Base-by-base conservation (phyloP, 2,113 vertebrate species). In the Tetrax tetrax region DNA sequence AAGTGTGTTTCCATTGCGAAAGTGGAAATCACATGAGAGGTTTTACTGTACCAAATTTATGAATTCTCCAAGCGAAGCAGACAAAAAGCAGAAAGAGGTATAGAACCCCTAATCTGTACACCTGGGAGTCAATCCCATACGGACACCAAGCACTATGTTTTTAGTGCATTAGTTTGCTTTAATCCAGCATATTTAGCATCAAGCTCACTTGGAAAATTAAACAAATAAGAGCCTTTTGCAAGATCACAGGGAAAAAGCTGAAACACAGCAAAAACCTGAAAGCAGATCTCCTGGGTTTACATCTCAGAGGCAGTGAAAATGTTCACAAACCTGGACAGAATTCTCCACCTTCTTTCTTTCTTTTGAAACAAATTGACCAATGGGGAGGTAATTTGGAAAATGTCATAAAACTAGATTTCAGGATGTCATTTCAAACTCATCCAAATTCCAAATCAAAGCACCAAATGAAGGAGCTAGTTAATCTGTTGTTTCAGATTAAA, bases 21-120 rank as follows among this genome's bases (percentile, higher is more conserved):
- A 51, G 74, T 24, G 69, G 45, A 50, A 16, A 81, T n/a, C 37
- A 35, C 0, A 31, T 3, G 1, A 41, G 35, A 53, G 19, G 17
- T 41, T 91, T 60, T 24, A 6, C n/a, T 7, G 5, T 2, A 2
- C 6, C 2, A 0, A 61, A 33, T 61, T 23, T 6, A 18, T 8
- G 4, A 57, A 11, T 45, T 65, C 5, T 17, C 41, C 10, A 23
- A n/a, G 12, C 14, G 33, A 9, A 66, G 51, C 19, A 71, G 74
- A 20, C 2, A 53, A 85, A 87, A 85, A 16, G 3, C 33, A 63
- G 35, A 19, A 48, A 28, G 38, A 16, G 24, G 13, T n/a, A 14
- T 20, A 6, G 35, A 25, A 33, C 38, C 41, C 41, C 8, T 16
- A 0, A 2, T 2, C n/a, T 13, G 10, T 14, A 21, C n/a, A 4